Evolutionary conservation across 2,113 vertebrate species (phyloP).

Genomic region (Oncorhynchus tshawytscha): DNA sequence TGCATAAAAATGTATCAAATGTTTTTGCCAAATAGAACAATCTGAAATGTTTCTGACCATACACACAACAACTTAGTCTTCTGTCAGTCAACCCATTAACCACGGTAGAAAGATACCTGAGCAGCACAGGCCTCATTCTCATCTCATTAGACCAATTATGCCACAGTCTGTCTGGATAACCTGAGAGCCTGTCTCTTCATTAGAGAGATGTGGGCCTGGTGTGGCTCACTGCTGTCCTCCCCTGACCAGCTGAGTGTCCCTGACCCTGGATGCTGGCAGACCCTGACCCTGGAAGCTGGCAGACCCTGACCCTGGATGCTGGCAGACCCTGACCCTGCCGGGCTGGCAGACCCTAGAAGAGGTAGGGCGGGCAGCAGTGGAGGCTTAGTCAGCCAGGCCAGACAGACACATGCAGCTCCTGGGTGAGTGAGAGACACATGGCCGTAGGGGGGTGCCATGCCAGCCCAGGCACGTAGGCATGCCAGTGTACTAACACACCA

Average conservation of each 20-base stretch:
- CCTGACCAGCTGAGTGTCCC: slow-evolving; percentile 59
- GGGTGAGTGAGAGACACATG: slow-evolving; percentile 1
- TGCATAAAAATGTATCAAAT: too few species aligned
- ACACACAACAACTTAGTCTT: slow-evolving; percentile 13
- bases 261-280: slow-evolving; percentile 53
- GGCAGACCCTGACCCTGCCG: slow-evolving; percentile 28
- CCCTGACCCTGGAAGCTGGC: slow-evolving; percentile 1
- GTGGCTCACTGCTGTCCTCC: slow-evolving; percentile 43
- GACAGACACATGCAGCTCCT: too few species aligned
- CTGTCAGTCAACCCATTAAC: slow-evolving; percentile 11
- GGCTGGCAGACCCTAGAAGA: slow-evolving; percentile 16
- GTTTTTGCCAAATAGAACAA: neutral
- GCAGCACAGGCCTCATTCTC: slow-evolving; percentile 12
- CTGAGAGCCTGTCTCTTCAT: slow-evolving; percentile 55
- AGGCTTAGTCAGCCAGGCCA: neutral
- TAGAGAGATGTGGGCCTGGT: slow-evolving; percentile 39
- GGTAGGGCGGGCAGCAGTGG: slow-evolving; percentile 21
- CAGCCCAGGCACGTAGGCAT: slow-evolving; percentile 33
- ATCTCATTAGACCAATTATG: slow-evolving; percentile 69
- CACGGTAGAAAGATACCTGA: too few species aligned
- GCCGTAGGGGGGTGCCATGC: slow-evolving; percentile 14
- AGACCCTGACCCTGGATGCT: slow-evolving; percentile 56
- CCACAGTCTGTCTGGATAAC: slow-evolving; percentile 32
- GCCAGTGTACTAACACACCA: slow-evolving; percentile 10
- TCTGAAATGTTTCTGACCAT: neutral